Evolutionary conservation across 2,888 invertebrate genomes (phyloP), one percentile per base, ranked within the genome.

Genomic region (Drosophila colorata): DNA sequence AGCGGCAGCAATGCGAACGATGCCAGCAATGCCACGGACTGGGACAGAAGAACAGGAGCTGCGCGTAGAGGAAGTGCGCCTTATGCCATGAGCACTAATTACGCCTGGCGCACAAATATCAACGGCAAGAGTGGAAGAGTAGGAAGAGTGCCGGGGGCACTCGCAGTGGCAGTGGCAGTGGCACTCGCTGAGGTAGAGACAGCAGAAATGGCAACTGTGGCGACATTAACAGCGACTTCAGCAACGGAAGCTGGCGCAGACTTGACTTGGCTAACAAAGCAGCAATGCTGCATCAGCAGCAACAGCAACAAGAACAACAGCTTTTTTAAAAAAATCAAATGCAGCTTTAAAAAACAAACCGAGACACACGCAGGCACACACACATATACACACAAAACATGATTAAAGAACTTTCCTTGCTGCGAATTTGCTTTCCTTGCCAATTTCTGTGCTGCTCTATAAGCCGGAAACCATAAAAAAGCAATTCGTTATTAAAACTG

Each of bases 381-480:
- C 20, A 1, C 0, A 53, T 14, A 31, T 9, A 46, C 14, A 53
- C 52, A 60, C 41, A 60, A 75, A 83, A 83, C 69, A 78, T 87
- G 71, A 87, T 88, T 88, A 77, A 88, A 74, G 84, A 68, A 74
- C 75, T 69, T 71, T 56, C 43, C 55, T 43, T 48, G 47, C 49
- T 64, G 47, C 60, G 64, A 65, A 58, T 83, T 60, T 73, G 63
- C 58, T 74, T 83, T 61, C 56, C 65, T 83, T 82, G 84, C 82
- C 80, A 88, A 86, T 83, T 88, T 87, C 65, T 68, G 59, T 64
- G 48, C 71, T 69, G 60, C 66, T 67, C 75, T 47, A 88, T 84
- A 88, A 84, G 87, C 87, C 88, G 83, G 83, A 88, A 84, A 87
- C 87, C 83, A 84, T 84, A 88, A 84, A 84, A 88, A 87, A 77